Conservation (phyloP, 2,113 vertebrate genomes). For the Oreochromis tanganicae region DNA sequence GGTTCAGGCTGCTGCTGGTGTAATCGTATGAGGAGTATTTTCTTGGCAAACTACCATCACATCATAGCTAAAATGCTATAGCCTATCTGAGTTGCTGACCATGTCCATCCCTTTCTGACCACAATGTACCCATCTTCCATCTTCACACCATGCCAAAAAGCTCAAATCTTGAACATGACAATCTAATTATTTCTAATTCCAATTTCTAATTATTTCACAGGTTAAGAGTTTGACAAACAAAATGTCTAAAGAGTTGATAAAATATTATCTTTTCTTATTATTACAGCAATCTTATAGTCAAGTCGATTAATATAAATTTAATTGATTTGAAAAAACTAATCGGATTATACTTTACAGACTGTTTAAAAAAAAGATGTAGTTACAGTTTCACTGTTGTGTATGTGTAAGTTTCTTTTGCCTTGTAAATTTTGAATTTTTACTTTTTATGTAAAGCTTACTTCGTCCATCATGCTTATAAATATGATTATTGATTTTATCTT, state of each 20-base stretch:
- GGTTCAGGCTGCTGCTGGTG: neutral
- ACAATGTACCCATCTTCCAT: neutral
- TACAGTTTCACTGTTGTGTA: neutral
- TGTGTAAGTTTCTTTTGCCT: neutral
- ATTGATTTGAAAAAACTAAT: neutral
- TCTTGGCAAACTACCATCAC: neutral
- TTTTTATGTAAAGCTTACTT: neutral
- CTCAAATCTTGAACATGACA: neutral
- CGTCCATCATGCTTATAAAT: neutral
- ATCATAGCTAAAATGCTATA: neutral
- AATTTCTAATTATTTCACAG: neutral
- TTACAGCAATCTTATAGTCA: neutral
- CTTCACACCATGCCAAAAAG: neutral
- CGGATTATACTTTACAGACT: neutral
- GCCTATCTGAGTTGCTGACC: neutral
- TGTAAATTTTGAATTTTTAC: neutral
- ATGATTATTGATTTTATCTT: neutral
- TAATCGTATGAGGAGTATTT: neutral
- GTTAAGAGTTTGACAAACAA: neutral
- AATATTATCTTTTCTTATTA: neutral
- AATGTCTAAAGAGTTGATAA: neutral
- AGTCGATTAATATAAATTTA: neutral
- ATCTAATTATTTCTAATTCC: neutral
- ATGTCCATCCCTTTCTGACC: neutral
- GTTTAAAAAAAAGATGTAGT: neutral